Base-by-base conservation (phyloP, 2,797 vertebrate genomes). In the Enteromius afrohamiltoni region DNA sequence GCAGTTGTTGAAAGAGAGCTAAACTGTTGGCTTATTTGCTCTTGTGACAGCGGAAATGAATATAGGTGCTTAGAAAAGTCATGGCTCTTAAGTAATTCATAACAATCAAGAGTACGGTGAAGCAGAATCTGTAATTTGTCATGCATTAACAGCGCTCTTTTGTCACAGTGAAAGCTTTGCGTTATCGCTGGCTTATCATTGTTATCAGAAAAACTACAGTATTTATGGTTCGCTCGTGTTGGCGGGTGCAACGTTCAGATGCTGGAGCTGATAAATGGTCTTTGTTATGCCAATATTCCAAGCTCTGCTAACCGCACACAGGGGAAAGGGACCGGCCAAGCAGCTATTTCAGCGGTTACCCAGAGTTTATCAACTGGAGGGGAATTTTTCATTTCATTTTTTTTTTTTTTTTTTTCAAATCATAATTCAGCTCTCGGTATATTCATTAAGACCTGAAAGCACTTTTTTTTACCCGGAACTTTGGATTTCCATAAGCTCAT, bases 401-500 rank as follows among this genome's bases (percentile, higher is more conserved):
- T 82, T 71, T 51, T 16, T 49, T 55, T 55, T 55, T 53, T 0
- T n/a, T 0, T 10, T 68, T 17, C 31, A 1, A 82, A 88, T 90
- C 78, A 85, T 77, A 86, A 91, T 89, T 91, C 85, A 81, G 87
- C 82, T 79, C 37, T 0, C 74, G 55, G 77, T 88, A 78, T 79
- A 80, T 91, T 91, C 86, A 93, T 92, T 92, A 88, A 89, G 84
- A 85, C 89, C 75, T 88, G 84, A 89, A 86, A 70, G 71, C 84
- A 78, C 88, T 86, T 90, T 87, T 84, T 90, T 90, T 87, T 69
- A 34, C 21, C 85, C 80, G 80, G 83, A 93, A 91, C 87, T 89
- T 89, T 60, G 81, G 85, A 90, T 92, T 92, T 91, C 90, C 89
- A 91, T 92, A 91, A 92, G 89, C 93, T 93, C 92, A 94, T 94